Evolutionary conservation across 2,113 vertebrate genomes (phyloP).

Genomic region (Phylloscopus trochilus): DNA sequence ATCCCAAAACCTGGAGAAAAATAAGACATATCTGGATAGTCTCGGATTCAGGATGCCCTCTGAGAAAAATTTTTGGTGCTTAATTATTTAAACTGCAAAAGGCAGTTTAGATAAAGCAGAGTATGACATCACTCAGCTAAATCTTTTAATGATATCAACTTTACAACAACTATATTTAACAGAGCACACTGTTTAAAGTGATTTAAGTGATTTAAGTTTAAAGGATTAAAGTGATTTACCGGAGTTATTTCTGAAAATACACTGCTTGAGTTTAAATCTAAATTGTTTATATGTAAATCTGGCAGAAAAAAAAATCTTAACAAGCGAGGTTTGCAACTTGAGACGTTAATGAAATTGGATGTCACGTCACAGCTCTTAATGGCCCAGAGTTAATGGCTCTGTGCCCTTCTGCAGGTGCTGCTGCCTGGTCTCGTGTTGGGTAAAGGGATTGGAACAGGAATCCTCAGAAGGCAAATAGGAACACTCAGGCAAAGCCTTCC

Average conservation of each 20-base stretch:
- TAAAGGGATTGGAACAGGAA: background rate
- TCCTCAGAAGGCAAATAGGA: background rate
- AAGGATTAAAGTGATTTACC: background rate
- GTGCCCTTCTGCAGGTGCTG: background rate
- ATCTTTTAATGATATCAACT: background rate
- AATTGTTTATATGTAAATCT: background rate
- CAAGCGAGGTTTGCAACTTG: background rate
- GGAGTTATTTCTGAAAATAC: background rate
- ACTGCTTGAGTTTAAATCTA: background rate
- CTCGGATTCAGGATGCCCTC: background rate
- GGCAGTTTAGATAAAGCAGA: background rate
- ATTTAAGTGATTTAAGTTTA: too few relatives aligned
- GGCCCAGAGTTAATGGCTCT: background rate
- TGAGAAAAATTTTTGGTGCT: background rate
- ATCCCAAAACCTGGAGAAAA: background rate
- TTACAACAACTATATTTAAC: background rate
- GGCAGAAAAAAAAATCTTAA: background rate
- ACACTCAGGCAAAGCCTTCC: background rate
- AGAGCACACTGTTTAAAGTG: background rate
- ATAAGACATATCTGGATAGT: background rate
- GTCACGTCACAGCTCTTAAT: background rate
- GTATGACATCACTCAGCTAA: background rate
- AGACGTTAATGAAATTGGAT: rapidly evolving
- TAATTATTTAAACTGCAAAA: background rate
- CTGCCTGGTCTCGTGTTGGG: background rate